Conservation (phyloP, 23 tunicate genomes). For the Halocynthia roretzi region DNA sequence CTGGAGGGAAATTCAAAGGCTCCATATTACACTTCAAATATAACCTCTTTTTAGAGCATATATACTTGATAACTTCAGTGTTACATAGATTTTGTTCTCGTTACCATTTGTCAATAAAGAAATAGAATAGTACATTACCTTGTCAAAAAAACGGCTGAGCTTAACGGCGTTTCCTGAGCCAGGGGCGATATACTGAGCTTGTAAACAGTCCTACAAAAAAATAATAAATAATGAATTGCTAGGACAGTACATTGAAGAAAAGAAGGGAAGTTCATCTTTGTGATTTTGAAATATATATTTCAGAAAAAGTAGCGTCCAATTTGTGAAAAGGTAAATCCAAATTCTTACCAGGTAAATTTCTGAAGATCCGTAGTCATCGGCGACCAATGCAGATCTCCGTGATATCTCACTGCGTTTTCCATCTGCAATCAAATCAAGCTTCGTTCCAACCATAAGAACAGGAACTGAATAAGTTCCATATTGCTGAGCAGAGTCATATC, state of each 20-base stretch:
- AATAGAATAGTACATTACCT: constrained; percentile 29
- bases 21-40: too few relatives aligned
- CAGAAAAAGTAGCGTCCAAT: too few relatives aligned
- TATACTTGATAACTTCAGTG: not conserved
- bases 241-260: not conserved
- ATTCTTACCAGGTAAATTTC: constrained; percentile 55
- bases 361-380: constrained; percentile 46
- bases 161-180: constrained; percentile 88
- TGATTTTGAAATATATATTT: too few relatives aligned
- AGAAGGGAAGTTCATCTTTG: too few relatives aligned
- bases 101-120: not conserved
- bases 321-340: too few relatives aligned
- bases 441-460: constrained; percentile 76
- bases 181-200: constrained; percentile 71
- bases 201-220: constrained; percentile 37
- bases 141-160: constrained; percentile 77
- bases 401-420: constrained; percentile 24
- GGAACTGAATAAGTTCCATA: constrained; percentile 44
- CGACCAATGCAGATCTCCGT: constrained; percentile 34
- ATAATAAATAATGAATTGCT: not conserved
- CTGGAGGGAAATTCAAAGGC: too few relatives aligned
- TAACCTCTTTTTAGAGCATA: not conserved
- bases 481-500: not conserved
- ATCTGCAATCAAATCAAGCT: constrained; percentile 49
- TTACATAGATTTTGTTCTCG: not conserved